Evolutionary conservation across 2,888 invertebrate species (phyloP).

Genomic region (Tachina fera): DNA sequence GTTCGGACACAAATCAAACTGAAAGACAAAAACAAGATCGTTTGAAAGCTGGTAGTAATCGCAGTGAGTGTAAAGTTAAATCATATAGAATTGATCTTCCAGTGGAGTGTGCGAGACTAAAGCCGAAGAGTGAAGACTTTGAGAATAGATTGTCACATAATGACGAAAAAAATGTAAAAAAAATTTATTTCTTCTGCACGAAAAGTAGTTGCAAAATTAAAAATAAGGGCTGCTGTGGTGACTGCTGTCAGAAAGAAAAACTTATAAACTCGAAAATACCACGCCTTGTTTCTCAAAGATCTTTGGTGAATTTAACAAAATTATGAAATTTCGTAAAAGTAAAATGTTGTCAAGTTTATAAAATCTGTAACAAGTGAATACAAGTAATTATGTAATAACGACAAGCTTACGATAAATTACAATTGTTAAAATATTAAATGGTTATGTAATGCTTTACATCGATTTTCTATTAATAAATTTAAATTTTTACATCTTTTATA

Average conservation of each 20-base stretch:
- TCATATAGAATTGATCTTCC: neutral
- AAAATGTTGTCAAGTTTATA: neutral
- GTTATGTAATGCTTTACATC: no score
- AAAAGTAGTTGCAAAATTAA: neutral
- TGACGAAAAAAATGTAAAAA: neutral
- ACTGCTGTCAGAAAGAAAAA: neutral
- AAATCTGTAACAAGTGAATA: neutral
- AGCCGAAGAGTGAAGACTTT: no score
- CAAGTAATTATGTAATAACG: neutral
- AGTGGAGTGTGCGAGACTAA: neutral
- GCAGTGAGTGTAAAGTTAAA: neutral
- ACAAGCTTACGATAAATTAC: neutral
- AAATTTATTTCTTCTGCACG: neutral
- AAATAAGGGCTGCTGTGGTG: neutral
- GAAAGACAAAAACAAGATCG: neutral
- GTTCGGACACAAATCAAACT: neutral
- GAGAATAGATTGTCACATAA: neutral
- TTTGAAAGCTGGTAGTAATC: slow-evolving; percentile 15
- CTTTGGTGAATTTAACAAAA: neutral
- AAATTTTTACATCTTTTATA: no score
- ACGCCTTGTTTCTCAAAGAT: neutral
- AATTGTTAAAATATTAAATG: neutral
- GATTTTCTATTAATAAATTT: no score
- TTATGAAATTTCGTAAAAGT: neutral
- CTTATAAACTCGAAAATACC: slow-evolving; percentile 20